phyloP scores from a whole-genome alignment of 2,888 invertebrate genomes.

The Eupithecia dodoneata region DNA sequence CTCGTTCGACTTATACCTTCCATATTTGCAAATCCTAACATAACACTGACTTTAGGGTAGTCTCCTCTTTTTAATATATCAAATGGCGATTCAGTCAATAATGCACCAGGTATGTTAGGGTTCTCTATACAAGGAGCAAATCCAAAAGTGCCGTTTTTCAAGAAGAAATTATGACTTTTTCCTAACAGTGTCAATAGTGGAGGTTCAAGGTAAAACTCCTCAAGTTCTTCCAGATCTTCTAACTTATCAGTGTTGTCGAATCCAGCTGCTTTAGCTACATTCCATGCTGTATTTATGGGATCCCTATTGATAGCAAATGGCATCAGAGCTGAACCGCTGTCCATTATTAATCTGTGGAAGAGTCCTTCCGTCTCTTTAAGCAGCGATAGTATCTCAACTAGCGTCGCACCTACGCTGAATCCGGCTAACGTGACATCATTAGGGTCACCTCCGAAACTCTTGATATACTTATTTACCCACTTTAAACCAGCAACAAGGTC shows the following conservation, averaged over 20 bases:
- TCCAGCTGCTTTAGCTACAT: slow-evolving; percentile 70
- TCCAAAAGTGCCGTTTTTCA: slow-evolving; percentile 75
- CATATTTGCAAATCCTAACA: slow-evolving; percentile 74
- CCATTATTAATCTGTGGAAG: slow-evolving; percentile 70
- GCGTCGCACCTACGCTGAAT: slow-evolving; percentile 89
- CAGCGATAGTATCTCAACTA: slow-evolving; percentile 70
- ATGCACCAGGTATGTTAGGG: slow-evolving; percentile 58
- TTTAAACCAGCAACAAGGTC: slow-evolving; percentile 92
- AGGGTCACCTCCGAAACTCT: slow-evolving; percentile 91
- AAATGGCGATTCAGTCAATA: slow-evolving; percentile 72
- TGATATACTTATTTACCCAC: slow-evolving; percentile 90
- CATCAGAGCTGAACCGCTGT: slow-evolving; percentile 73
- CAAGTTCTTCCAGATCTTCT: slow-evolving; percentile 72
- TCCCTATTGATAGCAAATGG: slow-evolving; percentile 72
- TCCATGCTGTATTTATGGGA: slow-evolving; percentile 70
- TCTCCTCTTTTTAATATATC: slow-evolving; percentile 63
- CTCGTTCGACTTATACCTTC: slow-evolving; percentile 73
- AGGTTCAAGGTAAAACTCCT: slow-evolving; percentile 70
- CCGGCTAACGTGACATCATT: slow-evolving; percentile 91
- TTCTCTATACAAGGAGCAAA: slow-evolving; percentile 76
- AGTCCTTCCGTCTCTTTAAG: slow-evolving; percentile 67
- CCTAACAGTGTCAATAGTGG: slow-evolving; percentile 53
- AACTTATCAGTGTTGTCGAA: slow-evolving; percentile 67
- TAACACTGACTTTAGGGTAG: slow-evolving; percentile 60
- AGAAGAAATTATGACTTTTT: slow-evolving; percentile 68